Evolutionary conservation across 1,140 invertebrate species (phyloP).

Genomic region (Watersipora subatra): DNA sequence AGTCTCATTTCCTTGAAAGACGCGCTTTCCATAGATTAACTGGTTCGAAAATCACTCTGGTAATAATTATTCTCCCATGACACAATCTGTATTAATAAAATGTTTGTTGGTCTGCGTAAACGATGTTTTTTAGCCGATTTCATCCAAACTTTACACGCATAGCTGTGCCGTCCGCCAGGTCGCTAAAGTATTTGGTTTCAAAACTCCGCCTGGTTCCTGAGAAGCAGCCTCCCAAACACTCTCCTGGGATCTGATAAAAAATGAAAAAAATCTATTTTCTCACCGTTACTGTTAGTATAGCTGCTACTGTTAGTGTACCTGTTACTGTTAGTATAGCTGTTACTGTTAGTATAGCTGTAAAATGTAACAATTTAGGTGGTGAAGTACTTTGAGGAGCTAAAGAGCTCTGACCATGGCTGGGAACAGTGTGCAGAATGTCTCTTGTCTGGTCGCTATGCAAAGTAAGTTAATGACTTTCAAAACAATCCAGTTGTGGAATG

Average conservation of each 20-base stretch:
- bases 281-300: not conserved
- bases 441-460: conserved; percentile 21
- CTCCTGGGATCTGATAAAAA: too few relatives aligned
- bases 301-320: not conserved
- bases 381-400: conserved; percentile 45
- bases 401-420: conserved; percentile 42
- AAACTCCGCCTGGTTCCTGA: too few relatives aligned
- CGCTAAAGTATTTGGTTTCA: too few relatives aligned
- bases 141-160: too few relatives aligned
- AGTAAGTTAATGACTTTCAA: conserved; percentile 15
- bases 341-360: not conserved
- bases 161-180: too few relatives aligned
- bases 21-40: too few relatives aligned
- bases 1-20: too few relatives aligned
- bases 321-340: not conserved
- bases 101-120: too few relatives aligned
- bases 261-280: not conserved
- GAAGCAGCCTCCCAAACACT: not conserved
- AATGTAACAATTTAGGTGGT: conserved; percentile 26
- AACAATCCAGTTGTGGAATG: not conserved
- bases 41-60: too few relatives aligned
- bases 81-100: too few relatives aligned
- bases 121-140: too few relatives aligned
- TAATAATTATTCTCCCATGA: too few relatives aligned
- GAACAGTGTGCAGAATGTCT: conserved; percentile 40